These are phyloP conservation scores for Urocyon cinereoargenteus DNA, from an alignment of 2,797 vertebrate genomes.

Conservation along the genomic window DNA sequence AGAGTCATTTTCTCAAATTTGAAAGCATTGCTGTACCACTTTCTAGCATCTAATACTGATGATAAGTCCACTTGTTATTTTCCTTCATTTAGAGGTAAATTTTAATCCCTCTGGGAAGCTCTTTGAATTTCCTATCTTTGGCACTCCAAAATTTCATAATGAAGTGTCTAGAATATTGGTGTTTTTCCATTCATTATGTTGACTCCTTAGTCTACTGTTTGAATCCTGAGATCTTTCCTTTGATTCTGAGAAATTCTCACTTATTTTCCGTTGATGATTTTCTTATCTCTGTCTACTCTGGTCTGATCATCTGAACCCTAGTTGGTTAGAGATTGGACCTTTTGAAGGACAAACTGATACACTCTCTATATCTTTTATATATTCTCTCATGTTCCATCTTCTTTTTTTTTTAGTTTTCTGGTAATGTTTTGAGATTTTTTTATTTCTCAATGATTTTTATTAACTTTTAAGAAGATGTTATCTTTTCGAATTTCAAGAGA, in stretches of 20 bases:
- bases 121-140: slow-evolving; percentile 19
- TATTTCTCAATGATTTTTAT: not conserved
- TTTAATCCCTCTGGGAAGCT: not conserved
- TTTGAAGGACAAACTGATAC: not conserved
- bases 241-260: slow-evolving; percentile 7
- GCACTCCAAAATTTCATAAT: not conserved
- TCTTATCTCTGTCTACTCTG: not conserved
- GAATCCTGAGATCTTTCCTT: not conserved
- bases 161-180: not conserved
- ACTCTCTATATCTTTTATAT: not conserved
- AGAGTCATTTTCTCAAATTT: slow-evolving; percentile 19
- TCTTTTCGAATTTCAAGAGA: not conserved
- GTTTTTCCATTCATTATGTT: not conserved
- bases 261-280: slow-evolving; percentile 1
- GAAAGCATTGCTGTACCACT: not conserved
- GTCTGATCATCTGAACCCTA: not conserved
- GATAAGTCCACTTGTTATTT: not conserved
- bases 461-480: not conserved
- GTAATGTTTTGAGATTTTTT: not conserved
- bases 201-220: not conserved
- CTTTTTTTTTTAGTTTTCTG: not conserved
- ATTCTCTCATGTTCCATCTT: not conserved
- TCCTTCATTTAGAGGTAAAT: not conserved
- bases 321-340: not conserved
- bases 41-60: not conserved